Percentiles rank a stretch among this genome's conserved stretches.
These are phyloP conservation scores for Boulengeromyrus knoepffleri DNA, from an alignment of 2,113 vertebrate genomes.

Conservation along the genomic window DNA sequence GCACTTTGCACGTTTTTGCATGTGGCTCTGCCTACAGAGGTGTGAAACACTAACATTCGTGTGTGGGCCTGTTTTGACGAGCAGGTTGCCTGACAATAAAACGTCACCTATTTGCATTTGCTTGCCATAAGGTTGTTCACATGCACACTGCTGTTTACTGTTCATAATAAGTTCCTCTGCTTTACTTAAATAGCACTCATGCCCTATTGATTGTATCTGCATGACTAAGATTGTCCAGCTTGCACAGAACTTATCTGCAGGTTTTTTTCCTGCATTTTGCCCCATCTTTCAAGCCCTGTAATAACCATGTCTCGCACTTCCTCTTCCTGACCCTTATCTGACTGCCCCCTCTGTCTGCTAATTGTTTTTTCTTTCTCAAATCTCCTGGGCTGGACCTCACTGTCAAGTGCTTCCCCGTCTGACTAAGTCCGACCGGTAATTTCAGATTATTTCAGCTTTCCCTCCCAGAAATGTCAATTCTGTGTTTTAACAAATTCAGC, in stretches of 20 bases:
- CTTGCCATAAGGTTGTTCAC: slow-evolving; percentile 38
- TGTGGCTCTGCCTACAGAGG: slow-evolving; percentile 23
- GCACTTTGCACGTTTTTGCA: slow-evolving; percentile 5
- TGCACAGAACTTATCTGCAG: slow-evolving; percentile 34
- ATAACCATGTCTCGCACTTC: background rate
- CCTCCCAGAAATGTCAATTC: slow-evolving; percentile 37
- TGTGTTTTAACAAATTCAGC: slow-evolving; percentile 47
- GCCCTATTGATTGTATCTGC: slow-evolving; percentile 46
- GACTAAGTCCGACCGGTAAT: slow-evolving; percentile 44
- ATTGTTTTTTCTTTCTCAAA: slow-evolving; percentile 38
- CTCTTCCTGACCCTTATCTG: background rate
- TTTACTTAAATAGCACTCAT: slow-evolving; percentile 13
- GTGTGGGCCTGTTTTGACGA: slow-evolving; percentile 30
- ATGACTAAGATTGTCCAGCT: slow-evolving; percentile 37
- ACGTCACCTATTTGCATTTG: slow-evolving; percentile 48
- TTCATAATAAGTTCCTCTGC: slow-evolving; percentile 12
- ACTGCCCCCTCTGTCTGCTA: slow-evolving; percentile 15
- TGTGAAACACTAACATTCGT: slow-evolving; percentile 25
- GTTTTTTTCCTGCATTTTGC: slow-evolving; percentile 26
- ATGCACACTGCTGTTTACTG: slow-evolving; percentile 11
- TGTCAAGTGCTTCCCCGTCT: slow-evolving; percentile 47
- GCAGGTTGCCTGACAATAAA: slow-evolving; percentile 47
- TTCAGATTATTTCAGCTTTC: slow-evolving; percentile 45
- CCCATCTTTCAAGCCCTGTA: slow-evolving; percentile 1
- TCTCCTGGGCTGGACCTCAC: slow-evolving; percentile 31